phyloP scores from a whole-genome alignment of 1,140 invertebrate species.

The Halictus rubicundus region DNA sequence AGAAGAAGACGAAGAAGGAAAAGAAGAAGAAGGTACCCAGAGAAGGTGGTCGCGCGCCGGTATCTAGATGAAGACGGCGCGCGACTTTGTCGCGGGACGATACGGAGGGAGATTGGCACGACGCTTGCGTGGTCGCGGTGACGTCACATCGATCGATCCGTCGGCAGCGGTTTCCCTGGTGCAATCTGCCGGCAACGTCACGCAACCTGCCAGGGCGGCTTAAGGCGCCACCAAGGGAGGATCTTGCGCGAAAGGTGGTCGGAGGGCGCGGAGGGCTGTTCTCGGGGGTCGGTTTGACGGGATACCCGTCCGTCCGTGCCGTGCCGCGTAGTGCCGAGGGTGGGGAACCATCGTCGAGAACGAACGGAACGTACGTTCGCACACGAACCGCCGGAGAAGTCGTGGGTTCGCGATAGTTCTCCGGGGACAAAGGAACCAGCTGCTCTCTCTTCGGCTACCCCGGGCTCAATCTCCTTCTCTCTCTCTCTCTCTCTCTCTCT shows the following conservation, averaged over 20 bases:
- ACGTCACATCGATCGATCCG: slow-evolving; percentile 75
- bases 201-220: slow-evolving; percentile 57
- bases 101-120: slow-evolving; percentile 27
- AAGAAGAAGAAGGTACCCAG: too few relatives aligned
- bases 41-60: too few relatives aligned
- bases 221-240: slow-evolving; percentile 63
- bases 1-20: too few relatives aligned
- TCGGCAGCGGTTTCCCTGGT: slow-evolving; percentile 62
- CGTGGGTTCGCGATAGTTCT: slow-evolving; percentile 61
- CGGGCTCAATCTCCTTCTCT: background rate
- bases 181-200: slow-evolving; percentile 72
- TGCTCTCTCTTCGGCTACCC: slow-evolving; percentile 16
- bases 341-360: slow-evolving; percentile 48
- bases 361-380: slow-evolving; percentile 30
- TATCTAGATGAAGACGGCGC: slow-evolving; percentile 20
- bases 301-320: slow-evolving; percentile 33
- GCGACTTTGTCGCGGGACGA: slow-evolving; percentile 27
- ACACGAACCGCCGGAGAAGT: slow-evolving; percentile 50
- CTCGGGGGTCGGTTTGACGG: slow-evolving; percentile 46
- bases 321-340: slow-evolving; percentile 49
- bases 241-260: slow-evolving; percentile 50
- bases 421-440: slow-evolving; percentile 47
- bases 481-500: too few relatives aligned
- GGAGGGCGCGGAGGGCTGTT: slow-evolving; percentile 46
- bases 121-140: slow-evolving; percentile 64